Percentiles rank a stretch among this genome's conserved stretches.
phyloP scores from a whole-genome alignment of 2,888 invertebrate species.

The Phytoseiulus persimilis region DNA sequence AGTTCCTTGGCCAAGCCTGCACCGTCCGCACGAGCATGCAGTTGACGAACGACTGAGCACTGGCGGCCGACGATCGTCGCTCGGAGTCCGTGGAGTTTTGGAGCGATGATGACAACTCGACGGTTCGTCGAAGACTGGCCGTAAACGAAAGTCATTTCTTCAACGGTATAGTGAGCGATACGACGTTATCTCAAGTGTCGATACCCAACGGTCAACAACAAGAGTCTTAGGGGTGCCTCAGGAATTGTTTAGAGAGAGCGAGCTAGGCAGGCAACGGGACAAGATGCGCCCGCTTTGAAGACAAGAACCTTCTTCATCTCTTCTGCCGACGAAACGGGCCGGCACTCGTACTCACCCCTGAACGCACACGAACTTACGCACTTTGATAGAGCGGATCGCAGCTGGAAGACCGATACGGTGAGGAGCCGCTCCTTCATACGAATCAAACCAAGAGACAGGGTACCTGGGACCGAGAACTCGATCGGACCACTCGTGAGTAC shows the following conservation, averaged over 20 bases:
- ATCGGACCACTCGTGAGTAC: too few species aligned
- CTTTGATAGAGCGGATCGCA: not conserved
- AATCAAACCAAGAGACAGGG: too few species aligned
- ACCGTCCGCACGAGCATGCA: not conserved
- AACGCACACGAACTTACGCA: not conserved
- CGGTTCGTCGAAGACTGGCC: not conserved
- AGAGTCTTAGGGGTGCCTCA: not conserved
- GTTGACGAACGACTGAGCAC: not conserved
- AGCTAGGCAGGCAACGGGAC: not conserved
- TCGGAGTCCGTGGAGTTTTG: not conserved
- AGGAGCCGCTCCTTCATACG: too few species aligned
- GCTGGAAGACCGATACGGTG: too few species aligned
- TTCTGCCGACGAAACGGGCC: not conserved
- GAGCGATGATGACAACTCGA: not conserved
- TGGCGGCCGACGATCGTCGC: not conserved
- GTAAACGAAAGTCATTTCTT: constrained; percentile 5
- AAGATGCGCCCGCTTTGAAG: not conserved
- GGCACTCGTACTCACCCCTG: not conserved
- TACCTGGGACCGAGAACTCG: too few species aligned
- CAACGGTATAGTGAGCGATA: not conserved
- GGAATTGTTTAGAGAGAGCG: not conserved
- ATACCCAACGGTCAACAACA: constrained; percentile 5
- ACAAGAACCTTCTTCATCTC: not conserved
- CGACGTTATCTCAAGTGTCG: not conserved
- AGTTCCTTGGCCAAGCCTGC: not conserved